phyloP scores from a whole-genome alignment of 1,140 invertebrate genomes.

The Alviniconcha marisindica region DNA sequence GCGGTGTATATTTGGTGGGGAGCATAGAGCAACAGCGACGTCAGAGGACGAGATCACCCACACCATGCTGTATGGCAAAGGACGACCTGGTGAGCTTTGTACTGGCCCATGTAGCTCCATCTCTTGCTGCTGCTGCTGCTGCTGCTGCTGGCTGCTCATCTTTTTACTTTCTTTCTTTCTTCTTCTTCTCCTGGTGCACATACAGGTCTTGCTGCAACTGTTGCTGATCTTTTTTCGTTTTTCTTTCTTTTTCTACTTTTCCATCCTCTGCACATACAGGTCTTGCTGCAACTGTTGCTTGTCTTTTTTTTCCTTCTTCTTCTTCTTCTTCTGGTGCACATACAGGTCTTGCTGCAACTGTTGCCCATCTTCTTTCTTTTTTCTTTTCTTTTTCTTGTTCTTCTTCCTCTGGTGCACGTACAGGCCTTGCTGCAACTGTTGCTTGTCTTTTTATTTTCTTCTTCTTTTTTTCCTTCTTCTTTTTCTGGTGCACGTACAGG shows the following conservation, averaged over 20 bases:
- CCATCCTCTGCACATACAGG: too few species aligned
- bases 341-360: too few species aligned
- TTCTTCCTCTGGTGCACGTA: too few species aligned
- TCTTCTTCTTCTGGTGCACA: too few species aligned
- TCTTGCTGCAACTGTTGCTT: too few species aligned
- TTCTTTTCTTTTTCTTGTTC: too few species aligned
- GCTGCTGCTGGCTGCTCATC: not conserved
- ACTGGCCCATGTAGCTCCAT: slow-evolving; percentile 41
- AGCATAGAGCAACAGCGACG: slow-evolving; percentile 56
- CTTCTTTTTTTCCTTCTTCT: too few species aligned
- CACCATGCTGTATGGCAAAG: slow-evolving; percentile 56
- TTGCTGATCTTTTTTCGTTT: not conserved
- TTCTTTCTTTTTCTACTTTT: not conserved
- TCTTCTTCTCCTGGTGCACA: not conserved
- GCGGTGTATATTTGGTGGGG: slow-evolving; percentile 59
- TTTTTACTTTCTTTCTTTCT: not conserved
- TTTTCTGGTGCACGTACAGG: slow-evolving; percentile 46
- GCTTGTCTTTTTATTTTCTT: too few species aligned
- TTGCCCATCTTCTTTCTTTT: too few species aligned
- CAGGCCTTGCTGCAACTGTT: too few species aligned
- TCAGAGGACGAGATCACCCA: slow-evolving; percentile 51
- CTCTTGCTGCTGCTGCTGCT: slow-evolving; percentile 22
- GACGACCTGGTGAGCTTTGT: slow-evolving; percentile 50
- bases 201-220: not conserved
- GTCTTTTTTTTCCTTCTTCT: too few species aligned